A percentile compares a stretch with the other conserved stretches of the same genome.
Conservation (phyloP, 2,888 invertebrate genomes). For the Mantis religiosa region DNA sequence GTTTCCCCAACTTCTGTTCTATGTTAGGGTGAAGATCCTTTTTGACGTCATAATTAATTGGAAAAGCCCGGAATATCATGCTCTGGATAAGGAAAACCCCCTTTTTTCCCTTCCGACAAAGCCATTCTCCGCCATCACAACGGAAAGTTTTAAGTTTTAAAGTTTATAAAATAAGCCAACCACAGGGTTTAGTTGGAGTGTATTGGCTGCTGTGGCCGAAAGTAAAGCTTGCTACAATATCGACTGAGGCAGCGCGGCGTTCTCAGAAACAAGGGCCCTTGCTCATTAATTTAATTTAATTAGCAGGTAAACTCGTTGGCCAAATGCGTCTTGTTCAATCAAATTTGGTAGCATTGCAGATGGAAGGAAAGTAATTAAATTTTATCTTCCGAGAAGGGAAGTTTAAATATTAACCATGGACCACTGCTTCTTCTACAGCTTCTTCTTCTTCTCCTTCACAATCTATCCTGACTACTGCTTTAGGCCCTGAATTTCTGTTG, state of each 20-base stretch:
- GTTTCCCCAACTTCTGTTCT: neutral
- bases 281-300: neutral
- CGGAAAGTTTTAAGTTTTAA: conserved; percentile 2
- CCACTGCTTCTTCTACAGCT: neutral
- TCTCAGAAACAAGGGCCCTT: neutral
- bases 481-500: no score
- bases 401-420: neutral
- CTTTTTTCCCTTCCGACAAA: neutral
- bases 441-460: neutral
- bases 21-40: conserved; percentile 14
- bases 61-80: conserved; percentile 13
- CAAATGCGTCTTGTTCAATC: neutral
- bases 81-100: neutral
- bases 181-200: conserved; percentile 1
- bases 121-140: neutral
- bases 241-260: neutral
- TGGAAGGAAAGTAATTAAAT: neutral
- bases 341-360: neutral
- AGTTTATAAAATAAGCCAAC: neutral
- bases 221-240: neutral
- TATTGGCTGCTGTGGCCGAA: neutral
- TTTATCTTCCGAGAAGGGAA: neutral
- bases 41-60: conserved; percentile 23
- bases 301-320: neutral
- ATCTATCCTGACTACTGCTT: no score